A percentile compares a stretch with the other conserved stretches of the same genome.
These are phyloP conservation scores for Acromyrmex charruanus DNA, from an alignment of 1,140 invertebrate genomes.

Conservation along the genomic window DNA sequence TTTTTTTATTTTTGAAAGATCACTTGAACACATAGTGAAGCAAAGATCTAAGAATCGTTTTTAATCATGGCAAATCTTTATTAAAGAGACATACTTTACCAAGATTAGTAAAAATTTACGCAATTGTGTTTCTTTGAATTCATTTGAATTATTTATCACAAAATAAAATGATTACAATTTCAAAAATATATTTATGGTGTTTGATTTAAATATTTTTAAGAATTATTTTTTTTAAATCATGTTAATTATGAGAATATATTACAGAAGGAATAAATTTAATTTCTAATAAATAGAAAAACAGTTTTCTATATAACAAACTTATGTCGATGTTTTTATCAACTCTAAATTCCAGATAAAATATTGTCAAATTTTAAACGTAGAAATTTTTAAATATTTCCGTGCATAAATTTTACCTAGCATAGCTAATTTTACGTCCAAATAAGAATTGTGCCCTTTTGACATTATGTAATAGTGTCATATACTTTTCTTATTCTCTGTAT, in stretches of 20 bases:
- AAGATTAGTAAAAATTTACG: constrained; percentile 46
- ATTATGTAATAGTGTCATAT: not conserved
- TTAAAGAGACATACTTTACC: not conserved
- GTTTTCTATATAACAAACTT: not conserved
- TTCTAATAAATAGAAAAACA: not conserved
- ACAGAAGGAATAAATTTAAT: not conserved
- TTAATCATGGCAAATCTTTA: constrained; percentile 13
- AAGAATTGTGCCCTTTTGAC: not conserved
- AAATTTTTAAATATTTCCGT: not conserved
- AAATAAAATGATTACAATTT: not conserved
- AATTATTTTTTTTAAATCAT: not conserved
- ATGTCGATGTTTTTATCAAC: not conserved
- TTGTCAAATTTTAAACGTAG: not conserved
- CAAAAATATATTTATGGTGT: constrained; percentile 1
- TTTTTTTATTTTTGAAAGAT: not conserved
- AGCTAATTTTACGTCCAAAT: not conserved
- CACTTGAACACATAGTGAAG: not conserved
- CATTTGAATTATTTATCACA: not conserved
- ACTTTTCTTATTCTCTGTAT: not conserved
- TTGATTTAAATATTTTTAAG: constrained; percentile 1
- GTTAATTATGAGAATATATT: not conserved
- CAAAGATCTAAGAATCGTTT: constrained; percentile 5
- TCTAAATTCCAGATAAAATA: not conserved
- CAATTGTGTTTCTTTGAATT: constrained; percentile 8
- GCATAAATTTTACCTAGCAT: not conserved